Evolutionary conservation across 2,113 vertebrate species (phyloP).

Genomic region (Pampusana beccarii): DNA sequence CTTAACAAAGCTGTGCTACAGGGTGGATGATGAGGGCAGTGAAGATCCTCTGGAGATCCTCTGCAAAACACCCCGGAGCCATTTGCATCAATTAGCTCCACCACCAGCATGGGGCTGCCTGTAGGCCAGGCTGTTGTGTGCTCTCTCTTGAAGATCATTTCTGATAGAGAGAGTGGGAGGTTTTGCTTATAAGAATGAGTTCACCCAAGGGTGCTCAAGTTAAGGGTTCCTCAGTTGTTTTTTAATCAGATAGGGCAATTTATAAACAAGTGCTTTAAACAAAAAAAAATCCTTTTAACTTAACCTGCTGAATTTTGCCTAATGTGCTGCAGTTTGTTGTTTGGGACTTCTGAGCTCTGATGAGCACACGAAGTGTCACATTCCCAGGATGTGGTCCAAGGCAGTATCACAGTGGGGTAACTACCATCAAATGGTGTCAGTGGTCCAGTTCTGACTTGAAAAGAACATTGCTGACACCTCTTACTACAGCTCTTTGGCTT

Average conservation of each 20-base stretch:
- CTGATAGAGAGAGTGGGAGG: not conserved
- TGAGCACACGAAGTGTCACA: not conserved
- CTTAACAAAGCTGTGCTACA: not conserved
- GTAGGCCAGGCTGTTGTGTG: not conserved
- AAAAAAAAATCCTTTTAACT: not conserved
- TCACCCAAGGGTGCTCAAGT: not conserved
- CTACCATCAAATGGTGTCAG: not conserved
- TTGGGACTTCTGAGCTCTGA: not conserved
- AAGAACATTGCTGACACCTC: not conserved
- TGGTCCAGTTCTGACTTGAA: not conserved
- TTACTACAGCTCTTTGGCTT: not conserved
- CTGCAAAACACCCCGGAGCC: not conserved
- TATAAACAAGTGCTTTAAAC: not conserved
- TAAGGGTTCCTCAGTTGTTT: not conserved
- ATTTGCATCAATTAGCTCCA: constrained; percentile 3
- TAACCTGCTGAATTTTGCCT: not conserved
- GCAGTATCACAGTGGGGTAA: not conserved
- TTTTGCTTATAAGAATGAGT: not conserved
- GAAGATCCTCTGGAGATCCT: not conserved
- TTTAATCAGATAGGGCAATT: not conserved
- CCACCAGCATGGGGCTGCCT: not conserved
- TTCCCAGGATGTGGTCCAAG: not conserved
- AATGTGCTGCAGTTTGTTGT: not conserved
- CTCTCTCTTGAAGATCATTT: not conserved
- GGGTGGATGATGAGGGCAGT: not conserved